phyloP scores from a whole-genome alignment of 2,888 invertebrate species.

The Sarcophaga subvicina region DNA sequence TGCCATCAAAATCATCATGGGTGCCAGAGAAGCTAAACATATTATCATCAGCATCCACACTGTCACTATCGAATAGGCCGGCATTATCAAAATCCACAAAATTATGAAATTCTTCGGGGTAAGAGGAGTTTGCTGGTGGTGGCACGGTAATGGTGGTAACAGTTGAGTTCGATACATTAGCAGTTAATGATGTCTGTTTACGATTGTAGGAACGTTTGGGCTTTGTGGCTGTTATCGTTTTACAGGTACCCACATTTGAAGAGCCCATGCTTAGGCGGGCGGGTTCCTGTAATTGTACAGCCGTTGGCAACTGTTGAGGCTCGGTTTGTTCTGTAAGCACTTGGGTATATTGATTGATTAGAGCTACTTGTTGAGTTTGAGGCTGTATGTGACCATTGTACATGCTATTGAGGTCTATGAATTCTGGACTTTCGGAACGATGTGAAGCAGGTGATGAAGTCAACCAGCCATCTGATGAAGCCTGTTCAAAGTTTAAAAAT shows the following conservation, averaged over 20 bases:
- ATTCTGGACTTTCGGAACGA: conserved; percentile 81
- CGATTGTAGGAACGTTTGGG: conserved; percentile 78
- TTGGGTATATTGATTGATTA: conserved; percentile 37
- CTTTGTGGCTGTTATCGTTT: conserved; percentile 72
- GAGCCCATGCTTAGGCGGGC: conserved; percentile 74
- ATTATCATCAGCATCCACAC: conserved; percentile 79
- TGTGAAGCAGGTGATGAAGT: conserved; percentile 81
- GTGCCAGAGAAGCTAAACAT: conserved; percentile 71
- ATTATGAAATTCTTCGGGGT: conserved; percentile 72
- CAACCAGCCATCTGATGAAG: conserved; percentile 82
- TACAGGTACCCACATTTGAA: conserved; percentile 79
- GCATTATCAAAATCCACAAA: conserved; percentile 79
- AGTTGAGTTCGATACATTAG: neutral
- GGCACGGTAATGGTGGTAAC: neutral
- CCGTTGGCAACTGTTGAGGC: conserved; percentile 8
- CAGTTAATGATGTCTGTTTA: conserved; percentile 57
- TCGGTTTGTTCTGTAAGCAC: neutral
- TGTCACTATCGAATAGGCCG: conserved; percentile 78
- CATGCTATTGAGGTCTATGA: conserved; percentile 80
- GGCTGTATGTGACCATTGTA: conserved; percentile 70
- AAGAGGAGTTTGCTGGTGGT: conserved; percentile 34
- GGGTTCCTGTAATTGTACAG: conserved; percentile 6
- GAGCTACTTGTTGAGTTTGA: conserved; percentile 32
- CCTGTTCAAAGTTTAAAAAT: conserved; percentile 80
- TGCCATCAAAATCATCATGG: conserved; percentile 72